phyloP scores from a whole-genome alignment of 2,797 vertebrate species.

The Decapterus maruadsi region DNA sequence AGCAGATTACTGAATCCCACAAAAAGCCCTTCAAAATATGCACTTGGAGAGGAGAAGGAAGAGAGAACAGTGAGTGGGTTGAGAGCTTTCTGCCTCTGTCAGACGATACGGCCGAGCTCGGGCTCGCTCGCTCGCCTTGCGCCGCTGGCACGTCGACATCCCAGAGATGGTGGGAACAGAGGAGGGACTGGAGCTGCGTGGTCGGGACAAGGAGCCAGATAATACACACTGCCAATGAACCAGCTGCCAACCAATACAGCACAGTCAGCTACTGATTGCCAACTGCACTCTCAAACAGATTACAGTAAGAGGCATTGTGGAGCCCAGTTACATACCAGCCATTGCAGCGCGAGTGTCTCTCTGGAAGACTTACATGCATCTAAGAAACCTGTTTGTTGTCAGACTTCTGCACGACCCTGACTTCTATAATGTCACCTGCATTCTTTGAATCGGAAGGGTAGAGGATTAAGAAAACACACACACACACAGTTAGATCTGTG shows the following conservation, averaged over 20 bases:
- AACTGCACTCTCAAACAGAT: constrained; percentile 39
- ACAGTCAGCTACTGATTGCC: constrained; percentile 48
- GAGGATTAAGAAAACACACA: not conserved
- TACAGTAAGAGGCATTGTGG: constrained; percentile 42
- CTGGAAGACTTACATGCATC: not conserved
- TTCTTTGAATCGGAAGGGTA: not conserved
- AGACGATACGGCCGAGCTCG: constrained; percentile 41
- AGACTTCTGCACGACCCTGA: not conserved
- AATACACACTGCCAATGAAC: constrained; percentile 52
- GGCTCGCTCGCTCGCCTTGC: constrained; percentile 40
- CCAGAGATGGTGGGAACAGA: constrained; percentile 56
- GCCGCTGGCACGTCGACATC: constrained; percentile 55
- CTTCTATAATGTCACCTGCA: not conserved
- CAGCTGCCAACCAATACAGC: constrained; percentile 68
- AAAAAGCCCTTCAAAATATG: constrained; percentile 59
- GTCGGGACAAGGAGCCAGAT: constrained; percentile 52
- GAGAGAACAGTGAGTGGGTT: constrained; percentile 62
- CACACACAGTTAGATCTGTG: not conserved
- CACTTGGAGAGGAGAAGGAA: constrained; percentile 32
- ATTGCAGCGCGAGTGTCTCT: constrained; percentile 1
- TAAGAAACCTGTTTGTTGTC: constrained; percentile 10
- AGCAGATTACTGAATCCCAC: constrained; percentile 43
- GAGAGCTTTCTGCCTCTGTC: constrained; percentile 56
- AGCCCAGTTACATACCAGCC: constrained; percentile 25
- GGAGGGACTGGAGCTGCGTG: constrained; percentile 29